Evolutionary conservation across 2,888 invertebrate genomes (phyloP), one percentile per base, ranked within the genome.

Genomic region (Hyppa rectilinea): DNA sequence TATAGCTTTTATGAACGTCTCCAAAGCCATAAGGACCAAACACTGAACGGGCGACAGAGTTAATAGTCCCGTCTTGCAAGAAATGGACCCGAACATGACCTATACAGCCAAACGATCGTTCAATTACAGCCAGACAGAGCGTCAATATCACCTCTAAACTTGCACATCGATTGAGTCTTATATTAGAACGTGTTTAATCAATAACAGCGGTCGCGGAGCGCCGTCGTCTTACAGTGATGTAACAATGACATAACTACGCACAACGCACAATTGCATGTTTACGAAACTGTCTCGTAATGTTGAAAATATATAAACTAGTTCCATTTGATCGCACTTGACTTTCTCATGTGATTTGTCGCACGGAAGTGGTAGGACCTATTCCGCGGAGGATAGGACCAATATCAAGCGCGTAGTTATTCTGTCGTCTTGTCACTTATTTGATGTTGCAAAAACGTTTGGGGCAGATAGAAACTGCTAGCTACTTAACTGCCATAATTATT

Each of bases 181-280:
- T 73, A 78, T 74, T 73, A 78, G 80, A 82, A 68, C 78, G 75
- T 75, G 83, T 84, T 79, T 75, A 81, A 84, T 84, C 84, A 77
- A 84, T 84, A 84, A 59, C 4, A 36, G n/a, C 59, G 60, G 77
- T 74, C 74, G 71, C 59, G 56, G 67, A 80, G 76, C 72, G 45
- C 36, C 64, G 45, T 40, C 66, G 61, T 63, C 76, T 66, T 53
- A 17, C 43, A 53, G 52, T 84, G 83, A 82, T 81, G 85, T 81
- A 84, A 83, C 69, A 52, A 75, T 83, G 79, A 79, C 72, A 78
- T 58, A 72, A 80, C 66, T 55, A 75, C 66, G 58, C 34, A 62
- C 59, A 70, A 65, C 67, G 43, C 34, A 62, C 67, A 72, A 72
- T 80, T n/a, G 55, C 71, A 74, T 82, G 69, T 75, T 83, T 82